Percentiles rank a stretch among this genome's conserved stretches.
phyloP scores from a whole-genome alignment of 1,140 invertebrate species.

The Polypedilum pembai region DNA sequence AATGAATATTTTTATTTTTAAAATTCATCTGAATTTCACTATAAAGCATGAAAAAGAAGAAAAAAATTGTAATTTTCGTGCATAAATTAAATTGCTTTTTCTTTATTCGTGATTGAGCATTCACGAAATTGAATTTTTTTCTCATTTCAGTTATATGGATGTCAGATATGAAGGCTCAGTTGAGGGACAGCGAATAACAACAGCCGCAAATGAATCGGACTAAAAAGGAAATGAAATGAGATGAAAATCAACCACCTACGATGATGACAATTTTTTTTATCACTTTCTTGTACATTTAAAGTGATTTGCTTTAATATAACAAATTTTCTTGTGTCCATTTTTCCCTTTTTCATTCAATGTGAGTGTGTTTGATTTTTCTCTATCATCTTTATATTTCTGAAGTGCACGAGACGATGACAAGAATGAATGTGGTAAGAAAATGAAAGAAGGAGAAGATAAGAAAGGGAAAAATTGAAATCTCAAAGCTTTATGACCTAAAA shows the following conservation, averaged over 20 bases:
- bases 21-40: background rate
- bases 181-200: background rate
- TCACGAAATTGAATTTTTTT: background rate
- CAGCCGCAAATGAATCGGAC: background rate
- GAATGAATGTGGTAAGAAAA: too few species aligned
- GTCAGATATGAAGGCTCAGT: conserved; percentile 10
- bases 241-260: background rate
- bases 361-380: too few species aligned
- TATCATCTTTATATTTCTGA: too few species aligned
- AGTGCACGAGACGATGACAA: too few species aligned
- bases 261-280: background rate
- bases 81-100: background rate
- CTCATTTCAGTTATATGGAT: background rate
- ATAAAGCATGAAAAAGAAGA: background rate
- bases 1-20: too few species aligned
- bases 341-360: too few species aligned
- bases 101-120: background rate
- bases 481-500: conserved; percentile 5
- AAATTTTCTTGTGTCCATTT: too few species aligned
- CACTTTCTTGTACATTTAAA: too few species aligned
- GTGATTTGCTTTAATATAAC: too few species aligned
- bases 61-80: background rate
- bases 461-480: background rate
- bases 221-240: background rate
- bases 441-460: background rate